These are phyloP conservation scores for Hydrolagus affinis DNA, from an alignment of 2,113 vertebrate genomes.

Conservation along the genomic window DNA sequence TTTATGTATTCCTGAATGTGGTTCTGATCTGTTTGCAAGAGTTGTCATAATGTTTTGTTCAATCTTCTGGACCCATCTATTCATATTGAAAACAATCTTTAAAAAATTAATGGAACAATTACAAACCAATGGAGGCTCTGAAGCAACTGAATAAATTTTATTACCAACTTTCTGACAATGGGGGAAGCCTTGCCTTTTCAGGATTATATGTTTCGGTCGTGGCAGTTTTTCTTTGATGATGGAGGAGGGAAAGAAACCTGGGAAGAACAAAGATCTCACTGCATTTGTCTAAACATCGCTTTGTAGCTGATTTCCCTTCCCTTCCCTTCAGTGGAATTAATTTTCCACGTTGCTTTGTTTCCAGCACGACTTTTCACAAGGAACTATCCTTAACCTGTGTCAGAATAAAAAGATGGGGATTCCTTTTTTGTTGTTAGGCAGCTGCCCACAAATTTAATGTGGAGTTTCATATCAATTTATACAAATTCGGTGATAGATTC, in stretches of 20 bases:
- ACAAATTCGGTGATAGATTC: neutral
- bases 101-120: neutral
- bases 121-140: neutral
- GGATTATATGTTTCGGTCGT: neutral
- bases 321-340: neutral
- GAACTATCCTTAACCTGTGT: neutral
- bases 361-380: neutral
- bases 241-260: neutral
- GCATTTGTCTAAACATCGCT: neutral
- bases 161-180: neutral
- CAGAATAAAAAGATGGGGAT: neutral
- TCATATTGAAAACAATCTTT: neutral
- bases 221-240: neutral
- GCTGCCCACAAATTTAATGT: neutral
- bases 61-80: neutral
- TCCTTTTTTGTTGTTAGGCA: neutral
- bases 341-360: slow-evolving; percentile 1
- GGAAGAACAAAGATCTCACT: neutral
- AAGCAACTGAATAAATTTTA: neutral
- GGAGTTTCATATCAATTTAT: neutral
- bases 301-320: neutral
- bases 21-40: neutral
- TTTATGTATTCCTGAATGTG: neutral
- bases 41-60: neutral
- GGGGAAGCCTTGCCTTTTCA: neutral